Conservation (phyloP, 2,888 invertebrate genomes). For the Bembecia ichneumoniformis region DNA sequence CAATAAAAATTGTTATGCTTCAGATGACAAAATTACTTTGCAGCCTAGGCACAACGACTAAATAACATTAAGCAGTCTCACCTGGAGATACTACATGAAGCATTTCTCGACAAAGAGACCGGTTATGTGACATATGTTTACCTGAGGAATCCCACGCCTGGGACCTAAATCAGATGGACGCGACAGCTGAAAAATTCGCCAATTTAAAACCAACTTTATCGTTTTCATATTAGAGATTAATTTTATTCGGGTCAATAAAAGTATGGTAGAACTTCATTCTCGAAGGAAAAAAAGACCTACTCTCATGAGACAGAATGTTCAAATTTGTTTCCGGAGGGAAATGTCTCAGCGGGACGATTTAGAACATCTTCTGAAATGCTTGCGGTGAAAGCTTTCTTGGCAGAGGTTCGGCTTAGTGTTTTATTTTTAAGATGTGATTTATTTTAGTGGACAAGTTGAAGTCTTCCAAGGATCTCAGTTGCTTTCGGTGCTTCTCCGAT, state of each 20-base stretch:
- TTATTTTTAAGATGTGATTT: slow-evolving; percentile 48
- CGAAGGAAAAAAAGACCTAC: slow-evolving; percentile 4
- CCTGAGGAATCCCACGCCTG: slow-evolving; percentile 33
- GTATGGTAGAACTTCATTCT: background rate
- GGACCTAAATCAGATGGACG: slow-evolving; percentile 27
- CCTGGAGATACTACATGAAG: slow-evolving; percentile 19
- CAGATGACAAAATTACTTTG: too few species aligned
- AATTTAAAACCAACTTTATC: too few species aligned
- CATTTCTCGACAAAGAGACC: slow-evolving; percentile 47
- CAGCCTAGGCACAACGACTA: too few species aligned
- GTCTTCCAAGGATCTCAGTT: background rate
- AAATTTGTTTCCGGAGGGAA: slow-evolving; percentile 17
- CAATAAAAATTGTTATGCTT: too few species aligned
- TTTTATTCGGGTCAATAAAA: too few species aligned
- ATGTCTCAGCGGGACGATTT: slow-evolving; percentile 53
- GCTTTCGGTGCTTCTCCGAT: background rate
- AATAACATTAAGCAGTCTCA: too few species aligned
- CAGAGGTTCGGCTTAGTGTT: slow-evolving; percentile 47
- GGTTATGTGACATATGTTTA: slow-evolving; percentile 36
- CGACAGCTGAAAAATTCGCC: slow-evolving; percentile 1
- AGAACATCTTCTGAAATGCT: slow-evolving; percentile 55
- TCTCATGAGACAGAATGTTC: slow-evolving; percentile 13
- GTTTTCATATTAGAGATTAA: too few species aligned
- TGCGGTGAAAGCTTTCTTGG: slow-evolving; percentile 62
- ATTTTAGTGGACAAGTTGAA: slow-evolving; percentile 24